Conservation (phyloP, 2,797 vertebrate genomes). For the Capromys pilorides region DNA sequence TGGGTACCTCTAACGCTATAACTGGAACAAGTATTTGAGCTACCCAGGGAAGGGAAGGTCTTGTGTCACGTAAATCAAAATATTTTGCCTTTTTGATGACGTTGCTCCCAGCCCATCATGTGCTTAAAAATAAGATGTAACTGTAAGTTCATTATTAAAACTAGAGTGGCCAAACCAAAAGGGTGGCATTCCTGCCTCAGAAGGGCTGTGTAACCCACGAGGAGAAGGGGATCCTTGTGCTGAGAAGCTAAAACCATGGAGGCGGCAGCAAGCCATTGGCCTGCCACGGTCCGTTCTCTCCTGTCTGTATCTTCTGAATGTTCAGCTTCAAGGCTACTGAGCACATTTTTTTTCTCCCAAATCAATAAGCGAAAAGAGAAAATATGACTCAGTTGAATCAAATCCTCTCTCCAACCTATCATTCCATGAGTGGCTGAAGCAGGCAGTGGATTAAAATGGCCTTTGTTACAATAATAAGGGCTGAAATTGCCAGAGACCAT, state of each 20-base stretch:
- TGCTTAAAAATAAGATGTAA: slow-evolving; percentile 11
- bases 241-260: not conserved
- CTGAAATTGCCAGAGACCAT: not conserved
- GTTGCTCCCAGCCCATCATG: not conserved
- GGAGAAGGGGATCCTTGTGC: not conserved
- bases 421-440: slow-evolving; percentile 35
- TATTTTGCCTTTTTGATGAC: not conserved
- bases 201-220: not conserved
- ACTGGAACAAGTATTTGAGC: not conserved
- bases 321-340: not conserved
- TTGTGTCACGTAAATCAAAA: not conserved
- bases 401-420: slow-evolving; percentile 42
- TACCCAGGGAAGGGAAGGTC: not conserved
- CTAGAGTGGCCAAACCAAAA: not conserved
- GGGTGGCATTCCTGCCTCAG: not conserved
- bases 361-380: slow-evolving; percentile 49
- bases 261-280: not conserved
- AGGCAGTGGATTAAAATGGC: slow-evolving; percentile 30
- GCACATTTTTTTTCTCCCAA: not conserved
- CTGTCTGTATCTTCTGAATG: not conserved
- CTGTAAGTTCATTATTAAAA: slow-evolving; percentile 23
- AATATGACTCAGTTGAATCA: not conserved
- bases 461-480: not conserved
- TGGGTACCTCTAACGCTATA: not conserved
- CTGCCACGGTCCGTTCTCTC: not conserved